phyloP scores from a whole-genome alignment of 2,888 invertebrate genomes.

The Sphecodes monilicornis region DNA sequence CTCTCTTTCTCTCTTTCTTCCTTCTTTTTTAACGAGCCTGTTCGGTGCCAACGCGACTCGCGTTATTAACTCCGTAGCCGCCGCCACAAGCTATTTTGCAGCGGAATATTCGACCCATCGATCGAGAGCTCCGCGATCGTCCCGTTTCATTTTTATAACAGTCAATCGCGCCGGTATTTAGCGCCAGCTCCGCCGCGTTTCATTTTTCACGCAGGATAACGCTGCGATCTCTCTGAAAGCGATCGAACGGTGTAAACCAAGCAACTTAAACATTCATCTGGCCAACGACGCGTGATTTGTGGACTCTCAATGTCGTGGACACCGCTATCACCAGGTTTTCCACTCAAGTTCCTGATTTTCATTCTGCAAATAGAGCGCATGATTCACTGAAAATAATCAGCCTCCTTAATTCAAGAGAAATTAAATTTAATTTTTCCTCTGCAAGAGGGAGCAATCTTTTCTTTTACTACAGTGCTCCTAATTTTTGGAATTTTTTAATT shows the following conservation, averaged over 20 bases:
- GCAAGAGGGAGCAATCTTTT: too few relatives aligned
- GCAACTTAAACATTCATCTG: neutral
- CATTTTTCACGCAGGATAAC: neutral
- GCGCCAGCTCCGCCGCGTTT: neutral
- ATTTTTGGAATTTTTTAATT: too few relatives aligned
- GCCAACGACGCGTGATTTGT: neutral
- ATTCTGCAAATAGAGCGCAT: too few relatives aligned
- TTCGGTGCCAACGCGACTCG: neutral
- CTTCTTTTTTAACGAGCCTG: neutral
- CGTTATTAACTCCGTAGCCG: neutral
- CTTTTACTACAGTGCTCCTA: too few relatives aligned
- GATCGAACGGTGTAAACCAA: neutral
- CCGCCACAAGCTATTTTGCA: neutral
- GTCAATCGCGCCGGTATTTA: slow-evolving; percentile 13
- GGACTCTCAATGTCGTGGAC: neutral
- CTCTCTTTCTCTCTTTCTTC: neutral
- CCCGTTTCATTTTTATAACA: slow-evolving; percentile 18
- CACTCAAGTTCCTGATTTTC: neutral
- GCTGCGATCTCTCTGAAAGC: neutral
- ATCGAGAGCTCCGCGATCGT: neutral
- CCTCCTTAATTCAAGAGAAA: too few relatives aligned
- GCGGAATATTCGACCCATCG: neutral
- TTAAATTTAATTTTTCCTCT: too few relatives aligned
- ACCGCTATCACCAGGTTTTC: neutral
- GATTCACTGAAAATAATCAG: too few relatives aligned